A percentile compares a stretch with the other conserved stretches of the same genome.
Evolutionary conservation across 2,888 invertebrate species (phyloP).

Genomic region (Drosophila imparisetae): DNA sequence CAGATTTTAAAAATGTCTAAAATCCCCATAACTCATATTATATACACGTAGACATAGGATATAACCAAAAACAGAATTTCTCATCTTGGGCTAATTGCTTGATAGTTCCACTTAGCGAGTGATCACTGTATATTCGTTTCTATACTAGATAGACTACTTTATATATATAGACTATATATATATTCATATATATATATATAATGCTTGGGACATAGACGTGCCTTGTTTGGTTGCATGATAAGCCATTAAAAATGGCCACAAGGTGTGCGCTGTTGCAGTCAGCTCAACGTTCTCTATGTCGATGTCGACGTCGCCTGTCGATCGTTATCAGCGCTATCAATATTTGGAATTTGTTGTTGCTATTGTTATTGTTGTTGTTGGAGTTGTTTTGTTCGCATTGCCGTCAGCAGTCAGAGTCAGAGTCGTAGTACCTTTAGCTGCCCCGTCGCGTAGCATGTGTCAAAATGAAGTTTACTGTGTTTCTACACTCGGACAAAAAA

Average conservation of each 20-base stretch:
- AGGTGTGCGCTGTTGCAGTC: slow-evolving; percentile 48
- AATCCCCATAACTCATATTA: too few relatives aligned
- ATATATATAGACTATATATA: background rate
- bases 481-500: background rate
- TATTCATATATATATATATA: slow-evolving; percentile 8
- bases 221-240: slow-evolving; percentile 63
- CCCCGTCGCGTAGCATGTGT: slow-evolving; percentile 54
- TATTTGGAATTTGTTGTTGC: slow-evolving; percentile 52
- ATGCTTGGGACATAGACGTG: slow-evolving; percentile 5
- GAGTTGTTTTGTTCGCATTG: slow-evolving; percentile 42
- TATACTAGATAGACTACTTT: slow-evolving; percentile 1
- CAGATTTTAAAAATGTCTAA: too few relatives aligned
- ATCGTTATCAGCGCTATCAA: slow-evolving; percentile 72
- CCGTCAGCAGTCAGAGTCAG: slow-evolving; percentile 24
- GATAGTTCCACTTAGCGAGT: background rate
- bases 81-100: background rate
- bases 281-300: slow-evolving; percentile 28
- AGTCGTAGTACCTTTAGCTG: background rate
- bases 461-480: slow-evolving; percentile 66
- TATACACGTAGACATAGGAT: too few relatives aligned
- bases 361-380: background rate
- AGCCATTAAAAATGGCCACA: slow-evolving; percentile 79
- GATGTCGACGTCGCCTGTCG: slow-evolving; percentile 48
- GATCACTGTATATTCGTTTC: background rate
- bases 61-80: too few relatives aligned